Evolutionary conservation across 2,113 vertebrate species (phyloP).

Genomic region (Oostethus manadensis): DNA sequence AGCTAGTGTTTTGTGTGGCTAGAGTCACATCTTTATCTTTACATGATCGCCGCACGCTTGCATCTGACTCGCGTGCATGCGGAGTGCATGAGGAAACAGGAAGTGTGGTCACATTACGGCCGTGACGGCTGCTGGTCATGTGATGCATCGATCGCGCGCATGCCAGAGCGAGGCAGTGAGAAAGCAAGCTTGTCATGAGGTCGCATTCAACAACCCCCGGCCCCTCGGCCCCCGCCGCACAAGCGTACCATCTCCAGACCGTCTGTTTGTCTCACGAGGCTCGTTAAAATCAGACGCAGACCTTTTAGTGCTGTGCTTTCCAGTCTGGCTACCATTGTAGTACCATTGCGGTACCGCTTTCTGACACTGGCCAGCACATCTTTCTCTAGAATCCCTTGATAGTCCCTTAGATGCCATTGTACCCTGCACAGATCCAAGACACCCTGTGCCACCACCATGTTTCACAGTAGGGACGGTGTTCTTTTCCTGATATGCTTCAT

Average conservation of each 20-base stretch:
- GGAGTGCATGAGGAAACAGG: conserved; percentile 17
- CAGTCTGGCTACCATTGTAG: not conserved
- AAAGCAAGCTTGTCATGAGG: conserved; percentile 7
- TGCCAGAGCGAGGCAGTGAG: not conserved
- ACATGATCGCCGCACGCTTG: too few relatives aligned
- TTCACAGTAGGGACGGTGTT: too few relatives aligned
- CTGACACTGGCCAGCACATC: too few relatives aligned
- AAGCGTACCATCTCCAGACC: conserved; percentile 15
- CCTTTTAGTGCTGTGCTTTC: not conserved
- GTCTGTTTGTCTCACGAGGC: conserved; percentile 34
- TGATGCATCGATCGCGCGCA: conserved; percentile 2
- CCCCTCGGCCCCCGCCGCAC: not conserved
- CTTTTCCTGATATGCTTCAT: too few relatives aligned
- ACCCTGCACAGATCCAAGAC: too few relatives aligned
- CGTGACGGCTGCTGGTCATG: conserved; percentile 10
- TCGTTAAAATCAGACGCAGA: conserved; percentile 20
- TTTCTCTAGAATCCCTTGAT: too few relatives aligned
- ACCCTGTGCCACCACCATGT: too few relatives aligned
- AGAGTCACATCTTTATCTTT: too few relatives aligned
- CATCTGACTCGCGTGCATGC: not conserved
- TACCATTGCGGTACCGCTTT: too few relatives aligned
- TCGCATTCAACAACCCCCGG: conserved; percentile 16
- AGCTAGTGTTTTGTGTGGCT: conserved; percentile 5
- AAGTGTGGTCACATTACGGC: conserved; percentile 29
- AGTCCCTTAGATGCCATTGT: too few relatives aligned